phyloP scores from a whole-genome alignment of 2,888 invertebrate species.

The Macropis europaea region DNA sequence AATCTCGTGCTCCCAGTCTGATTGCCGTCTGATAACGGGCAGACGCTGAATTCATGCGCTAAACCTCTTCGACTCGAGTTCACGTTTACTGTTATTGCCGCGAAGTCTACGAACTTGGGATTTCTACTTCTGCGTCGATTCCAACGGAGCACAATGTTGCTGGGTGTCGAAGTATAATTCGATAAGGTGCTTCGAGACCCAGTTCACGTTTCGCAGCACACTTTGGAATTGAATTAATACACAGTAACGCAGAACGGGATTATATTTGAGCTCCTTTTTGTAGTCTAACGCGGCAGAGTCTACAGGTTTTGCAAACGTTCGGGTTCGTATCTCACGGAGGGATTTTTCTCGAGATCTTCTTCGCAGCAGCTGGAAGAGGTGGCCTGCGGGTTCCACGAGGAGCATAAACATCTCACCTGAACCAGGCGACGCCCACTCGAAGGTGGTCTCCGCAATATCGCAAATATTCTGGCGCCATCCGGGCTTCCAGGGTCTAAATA shows the following conservation, averaged over 20 bases:
- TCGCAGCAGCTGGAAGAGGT: not conserved
- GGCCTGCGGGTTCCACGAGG: constrained; percentile 10
- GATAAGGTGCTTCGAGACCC: not conserved
- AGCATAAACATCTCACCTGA: constrained; percentile 33
- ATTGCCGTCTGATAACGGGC: not conserved
- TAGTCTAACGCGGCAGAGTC: too few species aligned
- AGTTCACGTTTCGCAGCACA: not conserved
- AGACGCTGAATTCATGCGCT: too few species aligned
- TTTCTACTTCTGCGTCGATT: not conserved
- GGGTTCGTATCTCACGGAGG: too few species aligned
- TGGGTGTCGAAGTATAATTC: not conserved
- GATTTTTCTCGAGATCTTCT: not conserved
- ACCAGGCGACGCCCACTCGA: constrained; percentile 35
- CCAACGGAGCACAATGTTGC: not conserved
- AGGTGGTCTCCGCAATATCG: constrained; percentile 40
- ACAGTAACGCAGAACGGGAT: too few species aligned
- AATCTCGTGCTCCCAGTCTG: too few species aligned
- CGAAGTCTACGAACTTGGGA: not conserved
- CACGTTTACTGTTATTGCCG: not conserved
- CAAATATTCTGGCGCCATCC: constrained; percentile 48
- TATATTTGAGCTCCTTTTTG: too few species aligned
- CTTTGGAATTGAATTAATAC: not conserved
- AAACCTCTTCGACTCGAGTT: not conserved
- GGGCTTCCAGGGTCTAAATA: constrained; percentile 27
- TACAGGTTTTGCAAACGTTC: too few species aligned